Evolutionary conservation across 2,113 vertebrate genomes (phyloP).

Genomic region (Labrus mixtus): DNA sequence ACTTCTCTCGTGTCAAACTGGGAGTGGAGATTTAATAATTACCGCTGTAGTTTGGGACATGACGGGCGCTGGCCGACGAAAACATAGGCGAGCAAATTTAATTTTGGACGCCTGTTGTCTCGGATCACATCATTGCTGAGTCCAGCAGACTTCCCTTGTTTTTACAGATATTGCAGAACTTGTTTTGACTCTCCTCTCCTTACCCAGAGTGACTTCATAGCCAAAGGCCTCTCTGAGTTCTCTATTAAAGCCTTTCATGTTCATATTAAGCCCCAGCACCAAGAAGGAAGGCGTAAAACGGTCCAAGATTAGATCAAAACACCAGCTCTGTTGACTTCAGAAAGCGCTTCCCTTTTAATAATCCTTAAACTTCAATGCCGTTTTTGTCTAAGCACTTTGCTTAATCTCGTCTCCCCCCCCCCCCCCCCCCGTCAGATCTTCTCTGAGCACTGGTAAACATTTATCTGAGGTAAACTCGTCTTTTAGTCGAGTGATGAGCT

Average conservation of each 20-base stretch:
- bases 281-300: neutral
- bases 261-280: neutral
- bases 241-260: neutral
- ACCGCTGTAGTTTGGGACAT: slow-evolving; percentile 3
- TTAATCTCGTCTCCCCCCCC: slow-evolving; percentile 51
- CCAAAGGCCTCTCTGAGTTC: neutral
- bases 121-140: slow-evolving; percentile 35
- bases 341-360: slow-evolving; percentile 24
- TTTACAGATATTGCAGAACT: slow-evolving; percentile 17
- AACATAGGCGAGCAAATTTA: slow-evolving; percentile 27
- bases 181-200: slow-evolving; percentile 41
- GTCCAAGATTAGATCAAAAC: slow-evolving; percentile 26
- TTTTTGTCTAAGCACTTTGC: slow-evolving; percentile 54
- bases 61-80: slow-evolving; percentile 24
- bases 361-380: slow-evolving; percentile 48
- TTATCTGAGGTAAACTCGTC: slow-evolving; percentile 61
- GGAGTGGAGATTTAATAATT: slow-evolving; percentile 38
- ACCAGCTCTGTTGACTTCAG: slow-evolving; percentile 8
- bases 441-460: slow-evolving; percentile 57
- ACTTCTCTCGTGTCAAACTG: slow-evolving; percentile 40
- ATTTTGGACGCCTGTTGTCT: slow-evolving; percentile 55
- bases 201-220: slow-evolving; percentile 23
- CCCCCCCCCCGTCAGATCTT: slow-evolving; percentile 24
- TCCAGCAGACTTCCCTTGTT: slow-evolving; percentile 18
- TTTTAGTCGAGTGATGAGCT: slow-evolving; percentile 66